Base-by-base conservation (phyloP, 2,888 invertebrate species). In the Agriopis marginaria region DNA sequence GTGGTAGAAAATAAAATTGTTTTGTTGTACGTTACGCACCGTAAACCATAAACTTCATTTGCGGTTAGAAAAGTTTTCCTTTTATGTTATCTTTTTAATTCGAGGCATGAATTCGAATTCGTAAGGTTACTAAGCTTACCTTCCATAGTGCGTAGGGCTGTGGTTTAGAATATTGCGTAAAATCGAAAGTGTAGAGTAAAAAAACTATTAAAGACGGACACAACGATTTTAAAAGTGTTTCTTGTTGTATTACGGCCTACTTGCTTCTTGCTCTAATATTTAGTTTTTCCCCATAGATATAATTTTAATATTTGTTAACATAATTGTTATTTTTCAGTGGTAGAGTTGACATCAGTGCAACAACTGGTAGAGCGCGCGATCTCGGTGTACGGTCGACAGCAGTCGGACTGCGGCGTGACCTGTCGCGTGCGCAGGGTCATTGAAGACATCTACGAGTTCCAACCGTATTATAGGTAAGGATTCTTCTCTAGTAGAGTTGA, bases 361-460 rank as follows among this genome's bases (percentile, higher is more conserved):
- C 3, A 10, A 0, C 3, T 12, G 45, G 45, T 11, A 5, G 49
- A 5, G 14, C 14, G n/a, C 14, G 6, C 45, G 45, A 12, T 12
- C 70, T 79, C 85, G 4, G 91, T 94, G 53, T 95, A 92, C 74
- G 83, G 87, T 0, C 83, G 82, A n/a, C 89, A 91, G 75, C 83
- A 87, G 68, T 80, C 88, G n/a, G 77, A 83, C 51, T 95, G 95
- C 74, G 90, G 91, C 23, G 75, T 94, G 69, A 84, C 88, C 62
- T 95, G 95, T 79, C 92, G 94, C 66, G 83, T 94, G 67, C 89
- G 90, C 64, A 86, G 91, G 74, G 92, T 94, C 47, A 77, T 95
- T 68, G 93, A 95, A 70, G 92, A 92, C 72, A 85, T 94, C 49
- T 94, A 94, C 84, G 88, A 93, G 70, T 93, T 93, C 75, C 89